These are phyloP conservation scores for Parazoanthus darwini DNA, from an alignment of 92 coral and sea anemone species.

Conservation along the genomic window DNA sequence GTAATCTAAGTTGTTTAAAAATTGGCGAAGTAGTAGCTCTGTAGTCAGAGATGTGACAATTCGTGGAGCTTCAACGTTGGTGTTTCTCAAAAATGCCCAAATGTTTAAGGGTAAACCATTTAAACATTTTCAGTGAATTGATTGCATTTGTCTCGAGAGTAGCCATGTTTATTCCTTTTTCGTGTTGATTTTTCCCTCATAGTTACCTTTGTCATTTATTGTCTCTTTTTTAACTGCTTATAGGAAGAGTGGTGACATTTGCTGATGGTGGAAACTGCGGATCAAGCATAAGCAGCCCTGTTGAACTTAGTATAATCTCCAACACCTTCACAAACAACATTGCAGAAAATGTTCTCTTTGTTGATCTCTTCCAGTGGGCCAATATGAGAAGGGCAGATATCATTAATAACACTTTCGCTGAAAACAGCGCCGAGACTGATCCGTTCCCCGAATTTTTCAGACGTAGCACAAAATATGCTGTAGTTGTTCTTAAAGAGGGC, in stretches of 20 bases:
- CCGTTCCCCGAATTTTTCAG: conserved; percentile 48
- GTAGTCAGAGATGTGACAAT: too few species aligned
- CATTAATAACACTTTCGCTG: conserved; percentile 42
- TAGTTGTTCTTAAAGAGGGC: conserved; percentile 58
- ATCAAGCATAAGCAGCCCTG: not conserved
- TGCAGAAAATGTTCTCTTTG: conserved; percentile 48
- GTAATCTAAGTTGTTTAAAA: too few species aligned
- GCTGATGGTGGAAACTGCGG: conserved; percentile 2
- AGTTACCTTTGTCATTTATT: not conserved
- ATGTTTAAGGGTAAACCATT: too few species aligned
- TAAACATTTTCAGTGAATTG: too few species aligned
- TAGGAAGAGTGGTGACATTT: conserved; percentile 40
- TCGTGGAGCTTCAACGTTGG: too few species aligned
- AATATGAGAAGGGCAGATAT: conserved; percentile 38
- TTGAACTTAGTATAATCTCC: conserved; percentile 14
- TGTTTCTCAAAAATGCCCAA: too few species aligned
- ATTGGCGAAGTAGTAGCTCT: too few species aligned
- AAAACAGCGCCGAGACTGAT: conserved; percentile 34
- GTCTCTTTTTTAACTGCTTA: not conserved
- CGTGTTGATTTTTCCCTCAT: not conserved
- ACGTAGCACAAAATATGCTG: conserved; percentile 47
- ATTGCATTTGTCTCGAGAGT: too few species aligned
- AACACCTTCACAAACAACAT: too few species aligned
- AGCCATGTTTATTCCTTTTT: not conserved
- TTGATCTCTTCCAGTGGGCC: conserved; percentile 42